These are phyloP conservation scores for Serripes groenlandicus DNA, from an alignment of 2,888 invertebrate species.

Conservation along the genomic window DNA sequence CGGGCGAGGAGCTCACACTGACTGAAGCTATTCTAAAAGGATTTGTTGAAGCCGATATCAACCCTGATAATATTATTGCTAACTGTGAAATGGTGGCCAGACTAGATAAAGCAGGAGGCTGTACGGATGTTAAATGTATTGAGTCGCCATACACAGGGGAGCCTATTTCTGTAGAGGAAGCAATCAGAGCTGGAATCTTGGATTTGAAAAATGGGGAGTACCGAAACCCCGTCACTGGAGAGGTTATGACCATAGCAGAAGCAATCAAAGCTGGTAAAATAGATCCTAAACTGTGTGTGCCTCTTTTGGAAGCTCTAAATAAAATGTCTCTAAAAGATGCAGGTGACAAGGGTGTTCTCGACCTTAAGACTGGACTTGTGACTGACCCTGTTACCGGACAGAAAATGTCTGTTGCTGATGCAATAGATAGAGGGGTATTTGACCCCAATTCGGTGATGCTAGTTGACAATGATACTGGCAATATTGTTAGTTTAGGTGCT, in stretches of 20 bases:
- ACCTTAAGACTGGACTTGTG: conserved; percentile 86
- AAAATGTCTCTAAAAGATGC: conserved; percentile 85
- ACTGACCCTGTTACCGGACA: conserved; percentile 85
- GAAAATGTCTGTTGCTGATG: conserved; percentile 90
- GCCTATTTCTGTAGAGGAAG: conserved; percentile 89
- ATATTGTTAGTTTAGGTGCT: conserved; percentile 79
- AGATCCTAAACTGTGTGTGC: conserved; percentile 75
- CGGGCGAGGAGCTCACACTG: conserved; percentile 94
- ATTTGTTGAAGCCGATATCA: conserved; percentile 90
- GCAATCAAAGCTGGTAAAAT: conserved; percentile 80
- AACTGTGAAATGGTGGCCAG: conserved; percentile 77
- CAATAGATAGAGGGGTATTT: conserved; percentile 89
- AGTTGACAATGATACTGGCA: conserved; percentile 81
- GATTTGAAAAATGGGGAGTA: conserved; percentile 77
- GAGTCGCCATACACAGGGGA: conserved; percentile 92
- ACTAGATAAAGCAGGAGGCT: conserved; percentile 88
- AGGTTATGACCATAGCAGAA: conserved; percentile 75
- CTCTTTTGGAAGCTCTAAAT: conserved; percentile 82
- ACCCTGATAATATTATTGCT: conserved; percentile 76
- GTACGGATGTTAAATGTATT: conserved; percentile 89
- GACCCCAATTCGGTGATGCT: conserved; percentile 82
- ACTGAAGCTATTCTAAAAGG: conserved; percentile 96
- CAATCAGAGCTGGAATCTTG: conserved; percentile 77
- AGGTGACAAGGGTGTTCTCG: conserved; percentile 84
- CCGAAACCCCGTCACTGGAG: conserved; percentile 71